Conservation (phyloP, 2,113 vertebrate species). For the Orycteropus afer region DNA sequence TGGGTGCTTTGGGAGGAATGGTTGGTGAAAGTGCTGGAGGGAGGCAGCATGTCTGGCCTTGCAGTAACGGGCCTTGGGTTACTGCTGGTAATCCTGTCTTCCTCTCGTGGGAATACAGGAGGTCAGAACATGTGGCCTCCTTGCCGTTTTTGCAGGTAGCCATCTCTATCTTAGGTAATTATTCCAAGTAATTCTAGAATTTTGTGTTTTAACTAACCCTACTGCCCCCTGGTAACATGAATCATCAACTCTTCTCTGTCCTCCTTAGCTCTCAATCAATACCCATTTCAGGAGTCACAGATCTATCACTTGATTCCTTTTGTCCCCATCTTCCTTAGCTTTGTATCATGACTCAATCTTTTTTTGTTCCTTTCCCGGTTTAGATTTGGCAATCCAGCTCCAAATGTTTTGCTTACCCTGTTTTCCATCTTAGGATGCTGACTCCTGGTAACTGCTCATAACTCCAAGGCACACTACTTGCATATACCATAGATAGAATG, state of each 20-base stretch:
- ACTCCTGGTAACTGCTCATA: not conserved
- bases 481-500: not conserved
- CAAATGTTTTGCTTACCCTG: not conserved
- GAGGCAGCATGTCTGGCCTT: too few species aligned
- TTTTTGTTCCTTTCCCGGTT: not conserved
- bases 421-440: not conserved
- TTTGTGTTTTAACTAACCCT: constrained; percentile 6
- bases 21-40: too few species aligned
- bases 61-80: too few species aligned
- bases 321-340: constrained; percentile 3
- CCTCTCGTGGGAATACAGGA: too few species aligned
- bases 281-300: constrained; percentile 1
- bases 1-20: too few species aligned
- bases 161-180: not conserved
- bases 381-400: not conserved
- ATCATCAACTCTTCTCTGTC: not conserved
- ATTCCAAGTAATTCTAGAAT: constrained; percentile 7
- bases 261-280: not conserved
- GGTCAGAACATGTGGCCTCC: too few species aligned
- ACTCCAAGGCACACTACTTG: not conserved
- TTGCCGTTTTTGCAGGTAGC: too few species aligned
- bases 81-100: too few species aligned
- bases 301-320: not conserved
- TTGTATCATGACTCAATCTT: not conserved
- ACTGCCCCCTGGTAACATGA: not conserved